Evolutionary conservation across 2,888 invertebrate species (phyloP).

Genomic region (Podabrus alpinus): DNA sequence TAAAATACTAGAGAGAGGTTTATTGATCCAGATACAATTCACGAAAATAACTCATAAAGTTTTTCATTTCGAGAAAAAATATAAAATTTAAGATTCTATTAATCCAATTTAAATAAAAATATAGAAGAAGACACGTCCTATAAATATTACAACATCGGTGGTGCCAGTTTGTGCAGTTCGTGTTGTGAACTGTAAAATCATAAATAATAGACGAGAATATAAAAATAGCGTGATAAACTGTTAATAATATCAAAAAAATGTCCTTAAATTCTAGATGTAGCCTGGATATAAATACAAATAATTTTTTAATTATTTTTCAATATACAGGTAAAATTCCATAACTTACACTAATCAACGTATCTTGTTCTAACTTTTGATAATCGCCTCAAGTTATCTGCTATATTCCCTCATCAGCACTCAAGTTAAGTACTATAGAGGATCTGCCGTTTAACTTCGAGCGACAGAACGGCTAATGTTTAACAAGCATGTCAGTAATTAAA

Average conservation of each 20-base stretch:
- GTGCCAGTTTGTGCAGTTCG: neutral
- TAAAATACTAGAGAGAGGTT: neutral
- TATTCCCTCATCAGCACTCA: too few relatives aligned
- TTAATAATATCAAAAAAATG: conserved; percentile 5
- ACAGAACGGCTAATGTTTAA: too few relatives aligned
- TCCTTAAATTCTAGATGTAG: conserved; percentile 3
- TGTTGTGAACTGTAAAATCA: conserved; percentile 7
- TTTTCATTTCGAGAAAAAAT: neutral
- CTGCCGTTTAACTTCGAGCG: too few relatives aligned
- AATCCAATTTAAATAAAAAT: neutral
- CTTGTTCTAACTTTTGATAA: too few relatives aligned
- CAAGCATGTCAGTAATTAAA: too few relatives aligned
- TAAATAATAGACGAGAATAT: neutral
- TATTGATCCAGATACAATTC: neutral
- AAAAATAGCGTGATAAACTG: conserved; percentile 13
- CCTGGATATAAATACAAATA: neutral
- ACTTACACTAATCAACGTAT: too few relatives aligned
- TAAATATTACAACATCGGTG: neutral
- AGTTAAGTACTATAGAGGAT: too few relatives aligned
- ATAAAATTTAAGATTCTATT: neutral
- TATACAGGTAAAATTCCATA: too few relatives aligned
- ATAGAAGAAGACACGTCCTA: neutral
- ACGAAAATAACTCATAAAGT: neutral
- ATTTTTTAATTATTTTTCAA: too few relatives aligned
- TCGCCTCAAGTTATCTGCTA: too few relatives aligned